These are phyloP conservation scores for Blennius ocellaris DNA, from an alignment of 2,113 vertebrate genomes.

Conservation along the genomic window DNA sequence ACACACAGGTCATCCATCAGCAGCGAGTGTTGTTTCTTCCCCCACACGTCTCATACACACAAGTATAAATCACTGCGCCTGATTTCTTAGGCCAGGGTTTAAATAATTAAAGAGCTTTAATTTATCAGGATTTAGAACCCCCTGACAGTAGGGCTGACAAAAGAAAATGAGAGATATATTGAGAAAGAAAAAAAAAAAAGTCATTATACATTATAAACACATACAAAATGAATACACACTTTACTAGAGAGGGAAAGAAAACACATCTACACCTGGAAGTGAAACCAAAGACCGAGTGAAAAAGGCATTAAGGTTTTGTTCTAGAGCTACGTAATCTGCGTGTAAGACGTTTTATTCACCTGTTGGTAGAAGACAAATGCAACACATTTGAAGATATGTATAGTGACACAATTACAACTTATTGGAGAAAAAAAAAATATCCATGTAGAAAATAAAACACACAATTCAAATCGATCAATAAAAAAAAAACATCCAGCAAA, in stretches of 20 bases:
- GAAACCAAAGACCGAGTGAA: slow-evolving; percentile 41
- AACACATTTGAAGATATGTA: slow-evolving; percentile 18
- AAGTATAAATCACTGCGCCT: slow-evolving; percentile 78
- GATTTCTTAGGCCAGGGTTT: slow-evolving; percentile 80
- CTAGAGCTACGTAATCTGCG: slow-evolving; percentile 63
- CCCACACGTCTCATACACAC: slow-evolving; percentile 69
- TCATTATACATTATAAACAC: slow-evolving; percentile 50
- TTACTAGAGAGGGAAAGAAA: slow-evolving; percentile 38
- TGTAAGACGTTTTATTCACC: slow-evolving; percentile 50
- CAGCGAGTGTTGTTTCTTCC: slow-evolving; percentile 70
- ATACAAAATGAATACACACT: slow-evolving; percentile 58
- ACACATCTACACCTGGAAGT: slow-evolving; percentile 31
- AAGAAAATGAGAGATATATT: slow-evolving; percentile 50
- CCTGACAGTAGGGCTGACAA: slow-evolving; percentile 69
- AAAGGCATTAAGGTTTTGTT: slow-evolving; percentile 53
- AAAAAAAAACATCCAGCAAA: slow-evolving; percentile 12
- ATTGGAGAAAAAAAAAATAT: slow-evolving; percentile 34
- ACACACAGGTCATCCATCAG: slow-evolving; percentile 70
- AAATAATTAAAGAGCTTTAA: slow-evolving; percentile 86
- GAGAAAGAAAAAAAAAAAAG: slow-evolving; percentile 13
- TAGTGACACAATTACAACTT: slow-evolving; percentile 33
- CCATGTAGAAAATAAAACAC: slow-evolving; percentile 6
- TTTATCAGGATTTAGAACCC: slow-evolving; percentile 82
- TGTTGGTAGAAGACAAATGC: slow-evolving; percentile 41
- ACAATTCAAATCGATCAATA: slow-evolving; percentile 18